These are phyloP conservation scores for Tragelaphus strepsiceros DNA, from an alignment of 2,113 vertebrate species.

Conservation along the genomic window DNA sequence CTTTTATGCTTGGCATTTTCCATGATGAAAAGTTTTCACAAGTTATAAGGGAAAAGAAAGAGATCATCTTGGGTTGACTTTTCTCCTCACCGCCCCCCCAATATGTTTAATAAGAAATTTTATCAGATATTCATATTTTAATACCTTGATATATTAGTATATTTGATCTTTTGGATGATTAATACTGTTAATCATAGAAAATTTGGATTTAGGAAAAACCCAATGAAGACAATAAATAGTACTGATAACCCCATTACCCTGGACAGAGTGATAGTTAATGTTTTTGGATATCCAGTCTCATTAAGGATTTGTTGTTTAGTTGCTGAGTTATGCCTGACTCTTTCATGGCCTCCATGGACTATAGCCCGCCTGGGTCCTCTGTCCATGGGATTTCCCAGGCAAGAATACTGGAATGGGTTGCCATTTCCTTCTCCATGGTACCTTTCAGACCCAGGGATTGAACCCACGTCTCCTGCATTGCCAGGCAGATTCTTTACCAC, in stretches of 20 bases:
- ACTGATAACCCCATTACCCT: neutral
- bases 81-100: accelerated
- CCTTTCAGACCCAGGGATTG: neutral
- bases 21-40: neutral
- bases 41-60: neutral
- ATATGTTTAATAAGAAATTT: neutral
- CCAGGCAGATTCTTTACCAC: neutral
- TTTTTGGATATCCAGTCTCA: neutral
- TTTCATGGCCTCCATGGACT: neutral
- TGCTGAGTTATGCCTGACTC: neutral
- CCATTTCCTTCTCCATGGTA: neutral
- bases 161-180: neutral
- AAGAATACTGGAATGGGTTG: neutral
- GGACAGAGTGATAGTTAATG: neutral
- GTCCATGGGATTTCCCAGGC: neutral
- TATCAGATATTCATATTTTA: neutral
- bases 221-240: neutral
- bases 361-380: neutral
- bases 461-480: neutral
- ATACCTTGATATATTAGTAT: neutral
- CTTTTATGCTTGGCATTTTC: neutral
- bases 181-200: neutral
- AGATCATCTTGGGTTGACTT: neutral
- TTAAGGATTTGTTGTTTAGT: neutral
- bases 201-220: neutral